Evolutionary conservation across 2,888 invertebrate species (phyloP).

Genomic region (Pediacus dermestoides): DNA sequence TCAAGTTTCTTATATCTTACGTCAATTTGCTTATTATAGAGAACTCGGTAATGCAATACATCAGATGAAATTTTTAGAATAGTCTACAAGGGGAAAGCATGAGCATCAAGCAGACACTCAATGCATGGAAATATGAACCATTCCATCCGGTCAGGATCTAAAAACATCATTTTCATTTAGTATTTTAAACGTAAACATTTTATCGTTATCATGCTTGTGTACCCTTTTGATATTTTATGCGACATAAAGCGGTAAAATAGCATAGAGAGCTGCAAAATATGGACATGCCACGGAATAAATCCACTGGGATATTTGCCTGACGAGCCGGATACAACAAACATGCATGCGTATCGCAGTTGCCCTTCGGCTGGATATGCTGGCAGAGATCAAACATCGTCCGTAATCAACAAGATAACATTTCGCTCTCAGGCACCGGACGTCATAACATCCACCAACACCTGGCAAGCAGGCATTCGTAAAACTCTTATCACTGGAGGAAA

Average conservation of each 20-base stretch:
- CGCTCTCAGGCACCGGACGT: conserved; percentile 8
- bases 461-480: conserved; percentile 4
- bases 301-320: conserved; percentile 10
- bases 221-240: conserved; percentile 10
- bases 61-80: too few species aligned
- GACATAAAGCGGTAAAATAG: conserved; percentile 11
- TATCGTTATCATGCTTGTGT: conserved; percentile 14
- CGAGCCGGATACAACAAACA: conserved; percentile 9
- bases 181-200: conserved; percentile 13
- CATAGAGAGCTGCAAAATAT: conserved; percentile 18
- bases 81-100: too few species aligned
- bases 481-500: conserved; percentile 5
- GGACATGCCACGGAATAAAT: conserved; percentile 24
- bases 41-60: too few species aligned
- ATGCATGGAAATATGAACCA: too few species aligned
- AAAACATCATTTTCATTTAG: conserved; percentile 12
- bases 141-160: conserved; percentile 2
- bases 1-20: too few species aligned
- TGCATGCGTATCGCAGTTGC: conserved; percentile 6
- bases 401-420: conserved; percentile 7
- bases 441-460: conserved; percentile 7
- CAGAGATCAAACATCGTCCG: conserved; percentile 7
- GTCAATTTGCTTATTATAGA: too few species aligned
- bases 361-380: conserved; percentile 3
- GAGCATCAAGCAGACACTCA: too few species aligned